A percentile compares a stretch with the other conserved stretches of the same genome.
Conservation (phyloP, 2,888 invertebrate species). For the Macrophya annulata region DNA sequence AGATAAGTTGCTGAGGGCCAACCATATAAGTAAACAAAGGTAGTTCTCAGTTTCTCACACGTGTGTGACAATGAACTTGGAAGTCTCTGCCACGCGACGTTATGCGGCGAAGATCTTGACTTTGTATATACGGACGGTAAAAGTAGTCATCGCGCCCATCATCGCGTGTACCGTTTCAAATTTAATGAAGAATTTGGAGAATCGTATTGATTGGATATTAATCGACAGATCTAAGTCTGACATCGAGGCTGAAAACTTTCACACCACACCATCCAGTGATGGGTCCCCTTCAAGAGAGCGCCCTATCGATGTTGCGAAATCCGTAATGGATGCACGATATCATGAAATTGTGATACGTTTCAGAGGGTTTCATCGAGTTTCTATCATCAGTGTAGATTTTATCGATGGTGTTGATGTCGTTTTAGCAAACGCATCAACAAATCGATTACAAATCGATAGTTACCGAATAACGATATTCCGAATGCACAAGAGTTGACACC, state of each 20-base stretch:
- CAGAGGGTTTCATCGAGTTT: background rate
- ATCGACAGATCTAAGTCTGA: too few relatives aligned
- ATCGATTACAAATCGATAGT: background rate
- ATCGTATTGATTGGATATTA: too few relatives aligned
- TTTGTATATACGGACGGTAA: background rate
- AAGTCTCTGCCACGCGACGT: conserved; percentile 41
- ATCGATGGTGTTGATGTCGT: background rate
- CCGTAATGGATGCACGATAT: background rate
- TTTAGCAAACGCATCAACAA: background rate
- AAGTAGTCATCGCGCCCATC: background rate
- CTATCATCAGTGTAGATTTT: background rate
- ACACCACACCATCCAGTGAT: background rate
- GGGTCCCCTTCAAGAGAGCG: background rate
- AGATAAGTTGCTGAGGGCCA: conserved; percentile 26
- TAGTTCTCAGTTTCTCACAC: conserved; percentile 61
- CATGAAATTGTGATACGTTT: conserved; percentile 2
- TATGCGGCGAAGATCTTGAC: conserved; percentile 7
- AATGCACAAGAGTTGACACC: too few relatives aligned
- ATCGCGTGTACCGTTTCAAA: background rate
- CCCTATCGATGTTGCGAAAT: conserved; percentile 4
- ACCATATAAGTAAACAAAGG: conserved; percentile 46
- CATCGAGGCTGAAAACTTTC: background rate
- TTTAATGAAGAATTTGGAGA: background rate
- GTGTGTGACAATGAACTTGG: conserved; percentile 75
- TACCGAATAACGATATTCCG: too few relatives aligned